A percentile compares a stretch with the other conserved stretches of the same genome.
These are phyloP conservation scores for Aix galericulata DNA, from an alignment of 2,113 vertebrate species.

Conservation along the genomic window DNA sequence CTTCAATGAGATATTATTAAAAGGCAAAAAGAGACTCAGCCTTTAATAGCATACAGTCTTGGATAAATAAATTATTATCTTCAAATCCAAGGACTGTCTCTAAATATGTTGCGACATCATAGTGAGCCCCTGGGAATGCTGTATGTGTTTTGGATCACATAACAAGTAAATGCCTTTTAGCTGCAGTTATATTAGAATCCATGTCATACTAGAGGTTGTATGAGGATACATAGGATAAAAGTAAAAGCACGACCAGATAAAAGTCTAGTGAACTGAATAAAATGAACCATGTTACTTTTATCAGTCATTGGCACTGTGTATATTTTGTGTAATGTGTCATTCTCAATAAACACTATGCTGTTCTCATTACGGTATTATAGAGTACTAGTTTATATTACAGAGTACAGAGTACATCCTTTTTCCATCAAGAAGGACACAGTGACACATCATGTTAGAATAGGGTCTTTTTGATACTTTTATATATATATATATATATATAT, in stretches of 20 bases:
- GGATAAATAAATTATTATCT: neutral
- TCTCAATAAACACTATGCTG: neutral
- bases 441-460: neutral
- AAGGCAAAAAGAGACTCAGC: neutral
- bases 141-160: neutral
- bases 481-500: no score
- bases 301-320: neutral
- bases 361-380: neutral
- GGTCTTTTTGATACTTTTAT: neutral
- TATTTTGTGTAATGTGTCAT: neutral
- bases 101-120: neutral
- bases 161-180: neutral
- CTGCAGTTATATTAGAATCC: neutral
- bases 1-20: neutral
- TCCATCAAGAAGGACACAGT: neutral
- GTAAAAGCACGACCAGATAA: neutral
- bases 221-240: neutral
- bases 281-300: neutral
- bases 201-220: neutral
- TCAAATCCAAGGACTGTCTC: neutral
- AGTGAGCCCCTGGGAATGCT: neutral
- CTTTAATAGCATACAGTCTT: neutral
- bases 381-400: no score
- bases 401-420: no score
- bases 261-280: neutral